Evolutionary conservation across 2,888 invertebrate species (phyloP), one percentile per base, ranked within the genome.

Genomic region (Drosophila cracens): DNA sequence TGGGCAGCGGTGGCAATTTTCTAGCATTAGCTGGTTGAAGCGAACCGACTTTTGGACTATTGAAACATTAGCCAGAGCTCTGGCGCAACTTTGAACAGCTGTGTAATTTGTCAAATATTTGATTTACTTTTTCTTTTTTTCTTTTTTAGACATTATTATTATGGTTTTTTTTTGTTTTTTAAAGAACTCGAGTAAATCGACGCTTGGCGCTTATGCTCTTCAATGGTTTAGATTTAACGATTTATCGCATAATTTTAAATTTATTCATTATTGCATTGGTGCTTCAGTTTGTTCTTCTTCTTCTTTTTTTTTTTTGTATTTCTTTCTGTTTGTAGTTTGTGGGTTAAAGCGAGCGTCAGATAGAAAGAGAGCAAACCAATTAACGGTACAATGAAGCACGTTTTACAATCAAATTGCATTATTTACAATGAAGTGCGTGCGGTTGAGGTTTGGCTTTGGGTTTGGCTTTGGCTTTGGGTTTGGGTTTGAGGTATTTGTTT

Each of bases 151-250:
- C 49, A 36, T 59, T 53, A 46, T 46, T 13, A 46, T 46, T 16
- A 25, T 11, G 33, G 33, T 33, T 27, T 25, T 49, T 33, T 27
- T 25, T 49, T 48, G 48, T 38, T 49, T 54, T 60, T 64, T 57
- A 13, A 63, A 57, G 57, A 64, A 71, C 54, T 75, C 34, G 74
- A 83, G 73, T 83, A 79, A 89, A 90, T 88, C 87, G 87, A 88
- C 87, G 89, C 84, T 90, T 90, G 87, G 90, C 74, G 80, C 76
- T 79, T 75, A 79, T 79, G 83, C 88, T 87, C 61, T 79, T 90
- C 86, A 87, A 82, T 80, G 81, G 40, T 54, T 65, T 79, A 49
- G 69, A 70, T 53, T 70, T 74, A 52, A 76, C 58, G 64, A 54
- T 70, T 63, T 53, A 36, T 51, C 59, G 59, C 46, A n/a, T 43